Base-by-base conservation (phyloP, 2,113 vertebrate genomes). In the Paradisaea rubra region DNA sequence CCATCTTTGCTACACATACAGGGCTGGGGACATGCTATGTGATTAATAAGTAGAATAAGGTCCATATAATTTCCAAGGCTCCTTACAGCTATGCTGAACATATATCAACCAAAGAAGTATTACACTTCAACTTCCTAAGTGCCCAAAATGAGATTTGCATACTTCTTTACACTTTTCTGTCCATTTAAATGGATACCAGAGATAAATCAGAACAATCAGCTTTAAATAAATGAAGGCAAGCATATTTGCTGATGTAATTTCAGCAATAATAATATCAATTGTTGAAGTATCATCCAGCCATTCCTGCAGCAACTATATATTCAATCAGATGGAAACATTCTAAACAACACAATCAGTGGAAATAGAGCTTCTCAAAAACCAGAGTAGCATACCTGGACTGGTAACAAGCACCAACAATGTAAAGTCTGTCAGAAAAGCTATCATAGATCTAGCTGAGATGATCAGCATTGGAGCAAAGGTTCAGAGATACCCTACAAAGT, bases 171-270 rank as follows among this genome's bases (percentile, higher is more conserved):
- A 53, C 39, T 45, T 54, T 79, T 39, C 28, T 39, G 54, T 47
- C 44, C 45, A 69, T 68, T 72, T 54, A 94, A 77, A 64, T 11
- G 20, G 61, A 44, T 53, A 66, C 35, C 44, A 52, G 49, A 82
- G 89, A 71, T 35, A 66, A 92, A 71, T 37, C 22, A 72, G 54
- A 91, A 88, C 35, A 80, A 64, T n/a, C 33, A 82, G 25, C 56
- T 69, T 88, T 80, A 80, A 76, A 88, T 35, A 83, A 88, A 80
- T 33, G 31, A 82, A 80, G 17, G 30, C 33, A 41, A 70, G 66
- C 53, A 79, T 39, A 90, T 59, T 71, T 92, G 35, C 15, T 80
- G 69, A 71, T 63, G 42, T 53, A 86, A 42, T 76, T 76, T 84
- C 22, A 77, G 41, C 54, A 88, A 56, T 63, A 80, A 44, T 39